These are phyloP conservation scores for Threskiornis aethiopicus DNA, from an alignment of 2,797 vertebrate species.

Conservation along the genomic window DNA sequence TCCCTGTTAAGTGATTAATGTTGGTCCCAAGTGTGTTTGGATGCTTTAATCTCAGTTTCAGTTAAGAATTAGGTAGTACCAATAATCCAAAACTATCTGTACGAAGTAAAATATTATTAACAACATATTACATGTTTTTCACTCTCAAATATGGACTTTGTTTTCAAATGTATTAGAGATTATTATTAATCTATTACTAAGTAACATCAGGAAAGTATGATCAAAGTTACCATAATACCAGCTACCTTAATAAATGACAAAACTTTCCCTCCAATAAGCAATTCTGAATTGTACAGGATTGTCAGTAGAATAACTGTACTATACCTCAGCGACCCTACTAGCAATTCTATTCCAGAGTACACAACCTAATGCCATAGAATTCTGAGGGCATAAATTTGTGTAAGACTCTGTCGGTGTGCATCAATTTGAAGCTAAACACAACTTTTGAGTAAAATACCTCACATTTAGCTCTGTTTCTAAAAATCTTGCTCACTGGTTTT, in stretches of 20 bases:
- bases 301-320: background rate
- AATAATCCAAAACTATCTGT: background rate
- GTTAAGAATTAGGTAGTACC: background rate
- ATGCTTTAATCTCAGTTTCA: background rate
- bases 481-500: background rate
- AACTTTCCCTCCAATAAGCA: background rate
- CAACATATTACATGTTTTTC: background rate
- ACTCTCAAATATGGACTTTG: background rate
- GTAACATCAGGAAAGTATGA: background rate
- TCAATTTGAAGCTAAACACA: background rate
- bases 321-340: background rate
- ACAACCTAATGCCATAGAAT: background rate
- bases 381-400: background rate
- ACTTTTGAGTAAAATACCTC: background rate
- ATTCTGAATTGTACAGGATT: background rate
- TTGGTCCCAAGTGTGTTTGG: background rate
- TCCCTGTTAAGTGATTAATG: rapidly evolving
- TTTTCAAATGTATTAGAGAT: background rate
- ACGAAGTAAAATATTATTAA: background rate
- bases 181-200: background rate
- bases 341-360: background rate
- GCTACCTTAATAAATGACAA: background rate
- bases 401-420: background rate
- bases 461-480: background rate
- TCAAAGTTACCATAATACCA: background rate